Evolutionary conservation across 2,797 vertebrate species (phyloP).

Genomic region (Iguana delicatissima): DNA sequence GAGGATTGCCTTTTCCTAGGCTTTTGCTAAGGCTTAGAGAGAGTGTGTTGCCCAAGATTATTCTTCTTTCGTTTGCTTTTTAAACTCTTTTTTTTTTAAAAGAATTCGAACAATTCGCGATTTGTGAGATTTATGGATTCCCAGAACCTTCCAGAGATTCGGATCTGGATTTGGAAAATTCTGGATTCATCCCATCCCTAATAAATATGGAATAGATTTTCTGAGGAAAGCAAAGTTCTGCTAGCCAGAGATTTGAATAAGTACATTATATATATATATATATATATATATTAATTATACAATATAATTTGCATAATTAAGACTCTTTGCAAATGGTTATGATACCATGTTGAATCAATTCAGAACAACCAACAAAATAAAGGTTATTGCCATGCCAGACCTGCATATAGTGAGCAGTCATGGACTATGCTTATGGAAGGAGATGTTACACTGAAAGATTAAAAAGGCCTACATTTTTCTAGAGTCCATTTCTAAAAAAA

Average conservation of each 20-base stretch:
- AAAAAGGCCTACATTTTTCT: background rate
- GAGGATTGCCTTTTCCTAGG: too few relatives aligned
- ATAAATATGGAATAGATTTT: background rate
- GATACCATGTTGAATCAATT: background rate
- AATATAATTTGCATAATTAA: background rate
- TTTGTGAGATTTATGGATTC: too few relatives aligned
- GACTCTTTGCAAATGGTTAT: background rate
- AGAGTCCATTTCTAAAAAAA: rapidly evolving
- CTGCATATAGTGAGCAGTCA: background rate
- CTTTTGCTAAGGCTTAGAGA: too few relatives aligned
- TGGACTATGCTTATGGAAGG: background rate
- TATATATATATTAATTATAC: too few relatives aligned
- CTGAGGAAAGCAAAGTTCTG: background rate
- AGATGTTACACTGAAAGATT: background rate
- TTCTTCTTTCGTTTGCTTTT: too few relatives aligned
- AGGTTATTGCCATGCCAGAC: background rate
- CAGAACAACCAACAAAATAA: background rate
- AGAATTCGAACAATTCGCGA: too few relatives aligned
- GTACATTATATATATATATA: too few relatives aligned
- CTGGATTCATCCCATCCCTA: too few relatives aligned
- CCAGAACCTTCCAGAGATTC: too few relatives aligned
- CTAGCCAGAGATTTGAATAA: background rate
- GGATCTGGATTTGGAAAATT: too few relatives aligned
- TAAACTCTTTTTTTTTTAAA: too few relatives aligned
- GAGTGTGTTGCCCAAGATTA: too few relatives aligned